Evolutionary conservation across 2,113 vertebrate species (phyloP).

Genomic region (Struthio camelus): DNA sequence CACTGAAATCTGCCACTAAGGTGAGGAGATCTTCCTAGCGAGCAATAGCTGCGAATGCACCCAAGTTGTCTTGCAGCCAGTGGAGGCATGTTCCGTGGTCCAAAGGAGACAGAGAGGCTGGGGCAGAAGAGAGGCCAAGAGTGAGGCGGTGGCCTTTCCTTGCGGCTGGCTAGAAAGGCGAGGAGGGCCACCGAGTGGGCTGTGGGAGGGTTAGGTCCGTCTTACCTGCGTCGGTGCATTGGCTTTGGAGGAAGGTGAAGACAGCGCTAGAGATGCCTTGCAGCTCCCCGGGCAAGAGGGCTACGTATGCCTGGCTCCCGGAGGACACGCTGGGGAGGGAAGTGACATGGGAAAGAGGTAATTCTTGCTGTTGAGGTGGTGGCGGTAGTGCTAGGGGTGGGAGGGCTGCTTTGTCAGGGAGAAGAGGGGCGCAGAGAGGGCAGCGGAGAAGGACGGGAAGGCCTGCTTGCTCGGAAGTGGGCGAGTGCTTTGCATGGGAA

Average conservation of each 20-base stretch:
- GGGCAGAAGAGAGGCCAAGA: not conserved
- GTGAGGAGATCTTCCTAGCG: not conserved
- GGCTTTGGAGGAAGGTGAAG: slow-evolving; percentile 19
- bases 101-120: not conserved
- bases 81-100: not conserved
- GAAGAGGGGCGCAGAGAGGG: not conserved
- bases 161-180: not conserved
- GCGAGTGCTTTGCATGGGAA: not conserved
- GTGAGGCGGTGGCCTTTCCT: not conserved
- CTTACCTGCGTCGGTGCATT: slow-evolving; percentile 10
- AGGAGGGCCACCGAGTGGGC: too few species aligned
- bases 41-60: not conserved
- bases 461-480: not conserved
- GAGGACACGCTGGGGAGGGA: not conserved
- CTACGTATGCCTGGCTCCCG: not conserved
- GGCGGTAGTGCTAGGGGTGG: not conserved
- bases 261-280: not conserved
- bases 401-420: not conserved
- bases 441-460: not conserved
- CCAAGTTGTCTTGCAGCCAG: slow-evolving; percentile 4
- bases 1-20: not conserved
- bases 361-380: not conserved
- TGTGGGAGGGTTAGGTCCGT: not conserved
- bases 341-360: not conserved
- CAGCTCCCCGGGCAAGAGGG: not conserved